Evolutionary conservation across 2,797 vertebrate genomes (phyloP), one percentile per base, ranked within the genome.

Genomic region (Eremophila alpestris): DNA sequence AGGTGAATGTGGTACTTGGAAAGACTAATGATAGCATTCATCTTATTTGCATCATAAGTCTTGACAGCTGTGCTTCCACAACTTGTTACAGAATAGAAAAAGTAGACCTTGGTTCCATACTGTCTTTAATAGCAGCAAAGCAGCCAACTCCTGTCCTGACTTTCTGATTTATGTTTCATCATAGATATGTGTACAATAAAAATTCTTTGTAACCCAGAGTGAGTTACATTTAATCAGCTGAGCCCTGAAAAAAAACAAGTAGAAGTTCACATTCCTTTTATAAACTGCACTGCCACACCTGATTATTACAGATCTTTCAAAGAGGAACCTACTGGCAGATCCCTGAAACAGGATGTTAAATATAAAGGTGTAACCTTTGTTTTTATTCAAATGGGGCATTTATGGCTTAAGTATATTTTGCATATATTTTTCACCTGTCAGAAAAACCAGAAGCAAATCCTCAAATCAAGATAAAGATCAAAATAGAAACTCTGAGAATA

Each of bases 401-500:
- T 93, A 36, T 86, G 92, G 63, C 30, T 95, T 88, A 95, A 69
- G 30, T 34, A 76, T 79, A 87, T 95, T 86, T 95, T 74, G 48
- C 60, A 63, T 65, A 46, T 86, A 92, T 85, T 96, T 95, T 95
- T 97, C 85, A 96, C 85, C 74, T 90, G 77, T 54, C 87, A 94
- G 78, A 94, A 94, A 97, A 93, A 88, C 20, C 73, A 96, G 83
- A 95, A 92, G 92, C 24, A 94, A 97, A 96, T 95, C 73, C 68
- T 85, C 54, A 80, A 73, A 95, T 96, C 86, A 90, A 94, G 89
- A 85, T 54, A 96, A 96, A 97, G 90, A 96, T 93, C 82, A 96
- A 95, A 91, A 96, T 40, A 92, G 85, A 97, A 97, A 97, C 92
- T 82, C 85, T 69, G 64, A 93, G 86, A 97, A 97, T 95, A 94